phyloP scores from a whole-genome alignment of 2,888 invertebrate genomes.

The Pogonocherus hispidulus region DNA sequence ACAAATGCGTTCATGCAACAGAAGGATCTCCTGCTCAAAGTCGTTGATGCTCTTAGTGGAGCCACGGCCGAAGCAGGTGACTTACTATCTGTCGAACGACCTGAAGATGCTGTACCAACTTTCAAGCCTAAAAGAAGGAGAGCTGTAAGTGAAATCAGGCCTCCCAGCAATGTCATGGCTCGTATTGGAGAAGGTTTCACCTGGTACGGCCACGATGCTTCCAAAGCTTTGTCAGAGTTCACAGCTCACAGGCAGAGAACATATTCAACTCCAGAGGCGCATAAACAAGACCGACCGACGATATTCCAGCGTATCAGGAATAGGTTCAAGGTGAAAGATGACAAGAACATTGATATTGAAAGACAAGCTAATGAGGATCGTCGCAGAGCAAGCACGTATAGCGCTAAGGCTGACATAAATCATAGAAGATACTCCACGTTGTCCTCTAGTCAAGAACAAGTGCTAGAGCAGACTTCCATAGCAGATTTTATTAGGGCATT shows the following conservation, averaged over 20 bases:
- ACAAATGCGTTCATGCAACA: conserved; percentile 81
- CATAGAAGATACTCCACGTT: conserved; percentile 56
- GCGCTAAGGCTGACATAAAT: conserved; percentile 43
- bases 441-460: conserved; percentile 69
- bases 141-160: conserved; percentile 74
- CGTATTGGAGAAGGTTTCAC: conserved; percentile 71
- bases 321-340: conserved; percentile 44
- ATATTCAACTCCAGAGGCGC: conserved; percentile 3
- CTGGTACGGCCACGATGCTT: conserved; percentile 79
- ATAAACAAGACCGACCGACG: conserved; percentile 28
- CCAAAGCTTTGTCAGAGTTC: conserved; percentile 73
- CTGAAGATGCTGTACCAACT: conserved; percentile 60
- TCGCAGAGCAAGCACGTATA: conserved; percentile 68
- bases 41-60: conserved; percentile 82
- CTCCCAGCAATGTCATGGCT: conserved; percentile 64
- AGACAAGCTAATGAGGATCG: conserved; percentile 54
- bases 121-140: conserved; percentile 70
- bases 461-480: conserved; percentile 85
- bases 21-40: conserved; percentile 81
- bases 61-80: conserved; percentile 69
- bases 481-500: conserved; percentile 86
- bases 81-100: conserved; percentile 79
- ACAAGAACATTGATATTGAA: conserved; percentile 56
- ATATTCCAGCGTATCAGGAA: conserved; percentile 50
- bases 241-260: conserved; percentile 44